phyloP scores from a whole-genome alignment of 1,140 invertebrate species.

The Conopomorpha cramerella region DNA sequence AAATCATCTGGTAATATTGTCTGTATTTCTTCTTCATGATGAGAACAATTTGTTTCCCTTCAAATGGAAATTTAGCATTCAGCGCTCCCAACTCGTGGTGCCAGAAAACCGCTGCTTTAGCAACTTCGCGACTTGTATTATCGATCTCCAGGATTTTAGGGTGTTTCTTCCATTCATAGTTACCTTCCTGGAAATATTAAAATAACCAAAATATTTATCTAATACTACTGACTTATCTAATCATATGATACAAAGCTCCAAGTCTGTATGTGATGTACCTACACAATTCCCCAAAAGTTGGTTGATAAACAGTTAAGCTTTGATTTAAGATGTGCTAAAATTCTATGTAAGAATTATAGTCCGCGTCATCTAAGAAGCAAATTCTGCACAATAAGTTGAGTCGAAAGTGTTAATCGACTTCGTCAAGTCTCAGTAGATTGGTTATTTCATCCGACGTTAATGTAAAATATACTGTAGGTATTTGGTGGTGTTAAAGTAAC shows the following conservation, averaged over 20 bases:
- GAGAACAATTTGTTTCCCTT: slow-evolving; percentile 46
- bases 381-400: too few relatives aligned
- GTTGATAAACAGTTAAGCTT: too few relatives aligned
- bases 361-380: neutral
- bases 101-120: slow-evolving; percentile 43
- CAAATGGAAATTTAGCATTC: slow-evolving; percentile 32
- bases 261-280: too few relatives aligned
- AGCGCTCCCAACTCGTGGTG: slow-evolving; percentile 26
- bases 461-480: too few relatives aligned
- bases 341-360: neutral
- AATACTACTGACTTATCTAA: neutral
- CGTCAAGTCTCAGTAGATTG: too few relatives aligned
- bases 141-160: slow-evolving; percentile 49
- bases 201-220: neutral
- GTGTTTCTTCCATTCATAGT: slow-evolving; percentile 51
- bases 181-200: slow-evolving; percentile 26
- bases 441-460: too few relatives aligned
- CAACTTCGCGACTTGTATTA: slow-evolving; percentile 40
- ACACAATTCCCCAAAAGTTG: too few relatives aligned
- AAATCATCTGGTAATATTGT: slow-evolving; percentile 52
- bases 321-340: too few relatives aligned
- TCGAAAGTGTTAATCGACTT: too few relatives aligned
- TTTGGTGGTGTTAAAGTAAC: too few relatives aligned
- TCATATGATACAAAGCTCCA: too few relatives aligned
- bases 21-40: slow-evolving; percentile 54